phyloP scores from a whole-genome alignment of 2,888 invertebrate species.

The Folsomia candida region DNA sequence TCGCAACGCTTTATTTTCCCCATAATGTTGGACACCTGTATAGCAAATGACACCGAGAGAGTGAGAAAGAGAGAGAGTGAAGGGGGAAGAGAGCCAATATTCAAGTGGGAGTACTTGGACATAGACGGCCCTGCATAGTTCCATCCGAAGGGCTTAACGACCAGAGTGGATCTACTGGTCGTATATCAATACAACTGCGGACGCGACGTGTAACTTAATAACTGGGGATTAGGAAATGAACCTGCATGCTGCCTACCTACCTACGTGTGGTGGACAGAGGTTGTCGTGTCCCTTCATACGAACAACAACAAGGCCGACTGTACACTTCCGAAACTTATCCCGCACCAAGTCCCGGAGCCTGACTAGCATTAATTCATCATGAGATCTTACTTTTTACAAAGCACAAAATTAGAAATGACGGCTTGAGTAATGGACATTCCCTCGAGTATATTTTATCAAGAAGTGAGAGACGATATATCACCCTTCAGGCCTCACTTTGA shows the following conservation, averaged over 20 bases:
- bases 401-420: slow-evolving; percentile 39
- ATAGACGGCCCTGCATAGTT: too few relatives aligned
- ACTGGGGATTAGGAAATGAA: slow-evolving; percentile 12
- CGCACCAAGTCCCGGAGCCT: slow-evolving; percentile 21
- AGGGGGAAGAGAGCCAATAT: background rate
- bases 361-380: slow-evolving; percentile 38
- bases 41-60: background rate
- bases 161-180: background rate
- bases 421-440: slow-evolving; percentile 34
- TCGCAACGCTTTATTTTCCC: background rate
- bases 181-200: slow-evolving; percentile 8
- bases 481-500: slow-evolving; percentile 1
- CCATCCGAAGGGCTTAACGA: background rate
- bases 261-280: background rate
- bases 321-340: background rate
- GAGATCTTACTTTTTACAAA: slow-evolving; percentile 14
- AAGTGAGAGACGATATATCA: slow-evolving; percentile 33
- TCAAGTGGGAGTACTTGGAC: too few relatives aligned
- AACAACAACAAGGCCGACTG: background rate
- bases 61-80: background rate
- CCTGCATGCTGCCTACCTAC: too few relatives aligned
- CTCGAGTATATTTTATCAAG: slow-evolving; percentile 37
- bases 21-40: too few relatives aligned
- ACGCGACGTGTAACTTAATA: slow-evolving; percentile 12
- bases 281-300: background rate